Evolutionary conservation across 2,888 invertebrate genomes (phyloP), one percentile per base, ranked within the genome.

Genomic region (Hoplodrina ambigua): DNA sequence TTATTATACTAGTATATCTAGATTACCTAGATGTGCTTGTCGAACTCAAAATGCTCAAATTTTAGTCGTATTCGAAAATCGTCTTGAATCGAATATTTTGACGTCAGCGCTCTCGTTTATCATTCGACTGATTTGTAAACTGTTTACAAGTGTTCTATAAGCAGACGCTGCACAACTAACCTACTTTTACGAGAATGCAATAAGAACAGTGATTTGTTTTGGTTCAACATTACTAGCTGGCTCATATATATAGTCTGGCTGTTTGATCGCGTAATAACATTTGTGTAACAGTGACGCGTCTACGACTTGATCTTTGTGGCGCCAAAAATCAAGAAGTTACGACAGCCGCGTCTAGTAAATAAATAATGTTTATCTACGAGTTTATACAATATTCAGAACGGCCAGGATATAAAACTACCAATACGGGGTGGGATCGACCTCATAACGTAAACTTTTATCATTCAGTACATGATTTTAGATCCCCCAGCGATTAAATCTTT

Each of bases 181-280:
- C 52, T 37, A 53, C 33, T 30, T 64, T n/a, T 46, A 33, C 44
- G 2, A 46, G 54, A 58, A 58, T 55, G 17, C 33, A 64, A 63
- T 54, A 53, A 17, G 33, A 41, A 64, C 15, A 64, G 50, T 20
- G 49, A 54, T 58, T 55, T 61, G 17, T 67, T 59, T 55, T 57
- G 65, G 49, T 62, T 68, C 37, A 15, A 57, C 54, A 67, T 59
- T 15, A 13, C 37, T 41, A 3, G 63, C 54, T 44, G 56, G 63
- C 61, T 67, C 37, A 50, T 78, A 72, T 68, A 70, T 75, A 70
- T 75, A 82, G 71, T 50, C 50, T 41, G 11, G 53, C 50, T 20
- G 57, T 70, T 77, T 72, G 65, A 75, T 63, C 55, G 55, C 55
- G 17, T 75, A 63, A 71, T 71, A 71, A 69, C 60, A 79, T 73